Conservation (phyloP, 2,797 vertebrate species). For the Lophius americanus region DNA sequence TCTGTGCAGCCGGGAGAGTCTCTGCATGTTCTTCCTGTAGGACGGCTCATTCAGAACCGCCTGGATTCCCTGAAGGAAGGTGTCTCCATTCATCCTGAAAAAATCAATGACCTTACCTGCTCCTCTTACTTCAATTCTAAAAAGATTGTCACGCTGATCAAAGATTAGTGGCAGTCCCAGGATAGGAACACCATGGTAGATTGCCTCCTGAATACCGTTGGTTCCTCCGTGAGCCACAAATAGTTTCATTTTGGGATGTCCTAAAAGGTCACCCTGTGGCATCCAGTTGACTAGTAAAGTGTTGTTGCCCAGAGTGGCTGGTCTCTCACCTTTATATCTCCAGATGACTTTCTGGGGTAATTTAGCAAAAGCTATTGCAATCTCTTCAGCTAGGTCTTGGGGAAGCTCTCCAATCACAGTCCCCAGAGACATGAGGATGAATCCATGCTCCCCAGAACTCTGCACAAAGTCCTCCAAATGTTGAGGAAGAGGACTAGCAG, state of each 20-base stretch:
- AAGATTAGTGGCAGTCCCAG: conserved; percentile 68
- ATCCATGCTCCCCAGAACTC: conserved; percentile 76
- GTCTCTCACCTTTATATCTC: conserved; percentile 67
- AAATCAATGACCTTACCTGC: conserved; percentile 52
- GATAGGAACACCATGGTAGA: conserved; percentile 71
- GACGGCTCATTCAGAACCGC: conserved; percentile 69
- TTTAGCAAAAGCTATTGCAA: conserved; percentile 71
- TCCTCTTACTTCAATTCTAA: conserved; percentile 64
- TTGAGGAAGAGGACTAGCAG: conserved; percentile 65
- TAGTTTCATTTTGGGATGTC: conserved; percentile 69
- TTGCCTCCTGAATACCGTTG: conserved; percentile 75
- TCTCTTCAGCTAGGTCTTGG: conserved; percentile 55
- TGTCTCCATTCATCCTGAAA: conserved; percentile 44
- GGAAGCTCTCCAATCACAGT: conserved; percentile 67
- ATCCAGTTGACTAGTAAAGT: conserved; percentile 78
- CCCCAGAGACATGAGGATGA: conserved; percentile 82
- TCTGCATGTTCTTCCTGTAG: conserved; percentile 75
- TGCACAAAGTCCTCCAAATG: conserved; percentile 77
- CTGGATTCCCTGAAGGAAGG: conserved; percentile 65
- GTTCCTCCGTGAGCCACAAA: conserved; percentile 81
- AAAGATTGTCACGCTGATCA: conserved; percentile 76
- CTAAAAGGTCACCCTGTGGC: conserved; percentile 79
- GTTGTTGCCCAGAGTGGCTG: conserved; percentile 71
- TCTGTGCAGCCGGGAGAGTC: conserved; percentile 71
- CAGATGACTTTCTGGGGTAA: conserved; percentile 80